These are phyloP conservation scores for Danionella dracula DNA, from an alignment of 2,797 vertebrate genomes.

Conservation along the genomic window DNA sequence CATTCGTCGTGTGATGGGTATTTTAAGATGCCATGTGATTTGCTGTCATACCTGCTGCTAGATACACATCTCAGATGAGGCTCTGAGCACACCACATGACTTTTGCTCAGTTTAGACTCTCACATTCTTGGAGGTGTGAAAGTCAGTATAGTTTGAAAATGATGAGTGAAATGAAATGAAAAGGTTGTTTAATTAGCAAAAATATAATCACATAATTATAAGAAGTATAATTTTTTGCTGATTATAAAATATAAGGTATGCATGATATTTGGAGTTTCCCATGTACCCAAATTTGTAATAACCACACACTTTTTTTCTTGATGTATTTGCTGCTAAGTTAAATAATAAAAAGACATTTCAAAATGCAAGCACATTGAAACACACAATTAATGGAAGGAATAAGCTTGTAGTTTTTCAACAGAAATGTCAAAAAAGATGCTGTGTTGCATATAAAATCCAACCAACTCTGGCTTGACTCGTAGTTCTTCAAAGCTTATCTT, in stretches of 20 bases:
- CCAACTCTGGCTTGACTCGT: constrained; percentile 12
- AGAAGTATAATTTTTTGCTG: too few relatives aligned
- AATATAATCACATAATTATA: too few relatives aligned
- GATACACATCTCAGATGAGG: constrained; percentile 1
- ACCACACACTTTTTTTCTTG: too few relatives aligned
- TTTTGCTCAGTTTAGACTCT: constrained; percentile 5
- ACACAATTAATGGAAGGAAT: not conserved
- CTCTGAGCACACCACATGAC: not conserved
- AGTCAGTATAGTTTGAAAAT: not conserved
- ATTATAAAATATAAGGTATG: too few relatives aligned
- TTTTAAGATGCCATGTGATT: not conserved
- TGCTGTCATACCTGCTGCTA: not conserved
- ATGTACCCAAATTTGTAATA: too few relatives aligned
- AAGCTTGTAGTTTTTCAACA: not conserved
- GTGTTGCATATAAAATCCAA: not conserved
- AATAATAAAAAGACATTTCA: not conserved
- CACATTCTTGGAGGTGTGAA: not conserved
- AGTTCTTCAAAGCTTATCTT: not conserved
- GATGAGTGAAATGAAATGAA: too few relatives aligned
- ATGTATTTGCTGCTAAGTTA: too few relatives aligned
- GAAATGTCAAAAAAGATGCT: not conserved
- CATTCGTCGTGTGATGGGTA: constrained; percentile 8
- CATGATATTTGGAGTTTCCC: too few relatives aligned
- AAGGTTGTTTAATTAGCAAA: too few relatives aligned
- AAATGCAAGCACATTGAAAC: too few relatives aligned